Base-by-base conservation (phyloP, 2,888 invertebrate species). In the Ormyrus thymus region DNA sequence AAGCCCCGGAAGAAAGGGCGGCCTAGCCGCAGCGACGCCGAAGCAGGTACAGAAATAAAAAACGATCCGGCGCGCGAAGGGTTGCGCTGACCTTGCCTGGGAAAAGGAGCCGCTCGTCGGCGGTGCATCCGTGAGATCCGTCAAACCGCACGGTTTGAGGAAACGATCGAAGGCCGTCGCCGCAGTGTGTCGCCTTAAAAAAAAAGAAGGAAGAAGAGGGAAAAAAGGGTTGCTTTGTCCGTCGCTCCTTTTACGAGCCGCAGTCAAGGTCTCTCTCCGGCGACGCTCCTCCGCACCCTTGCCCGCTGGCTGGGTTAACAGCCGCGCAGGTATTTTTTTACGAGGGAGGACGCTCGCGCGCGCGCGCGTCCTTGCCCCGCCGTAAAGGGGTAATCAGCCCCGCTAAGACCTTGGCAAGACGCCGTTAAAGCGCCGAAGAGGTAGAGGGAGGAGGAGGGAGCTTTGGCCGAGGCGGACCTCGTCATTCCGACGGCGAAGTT, bases 321-420 rank as follows among this genome's bases (percentile, higher is more conserved):
- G 84, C 83, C 81, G 58, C 66, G 66, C 83, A 81, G 81, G 81
- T 83, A 83, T 82, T 83, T 86, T 86, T 87, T 87, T 87, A 87
- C 82, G 87, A 86, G 82, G 83, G 82, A 75, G 61, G 64, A 69
- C 72, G 78, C 76, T n/a, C n/a, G 78, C 80, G 82, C 80, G 75
- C 81, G 82, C 84, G 82, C 79, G 83, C 8, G 45, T 15, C 56
- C 45, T 15, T 13, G 10, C 46, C 46, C 55, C 11, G 48, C 87
- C 86, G 85, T 89, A 89, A 90, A 90, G 90, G 90, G 90, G 90
- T 90, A 89, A 90, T 89, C 89, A 87, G 86, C 87, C 88, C 86
- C 29, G 55, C 29, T 10, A 15, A 55, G 62, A 53, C 72, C 64
- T 29, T 29, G 29, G 29, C 29, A 29, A 29, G 29, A 29, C 29